phyloP scores from a whole-genome alignment of 2,797 vertebrate genomes.

The Eulemur mongoz region DNA sequence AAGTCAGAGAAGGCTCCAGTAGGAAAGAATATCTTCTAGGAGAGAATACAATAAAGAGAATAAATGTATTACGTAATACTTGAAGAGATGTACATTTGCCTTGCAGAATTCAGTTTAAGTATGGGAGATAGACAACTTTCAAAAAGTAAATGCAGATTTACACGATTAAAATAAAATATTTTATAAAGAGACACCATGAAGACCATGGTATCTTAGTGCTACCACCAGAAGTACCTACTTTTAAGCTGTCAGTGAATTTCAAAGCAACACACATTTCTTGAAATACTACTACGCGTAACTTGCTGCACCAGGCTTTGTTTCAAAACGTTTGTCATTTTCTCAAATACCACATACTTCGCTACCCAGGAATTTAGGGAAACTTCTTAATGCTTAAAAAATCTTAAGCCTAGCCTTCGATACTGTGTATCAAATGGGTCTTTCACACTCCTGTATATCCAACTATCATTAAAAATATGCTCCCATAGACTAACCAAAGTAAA shows the following conservation, averaged over 20 bases:
- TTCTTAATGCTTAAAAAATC: background rate
- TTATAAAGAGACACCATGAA: background rate
- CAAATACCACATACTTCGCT: background rate
- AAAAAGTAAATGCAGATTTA: background rate
- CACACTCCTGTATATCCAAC: background rate
- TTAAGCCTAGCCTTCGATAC: background rate
- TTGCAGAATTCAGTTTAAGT: background rate
- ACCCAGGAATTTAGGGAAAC: background rate
- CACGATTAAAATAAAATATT: constrained; percentile 3
- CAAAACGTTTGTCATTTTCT: constrained; percentile 3
- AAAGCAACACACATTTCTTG: background rate
- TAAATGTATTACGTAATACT: background rate
- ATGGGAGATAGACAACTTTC: background rate
- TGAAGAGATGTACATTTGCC: background rate
- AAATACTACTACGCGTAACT: background rate
- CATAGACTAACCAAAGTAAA: background rate
- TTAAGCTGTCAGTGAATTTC: constrained; percentile 5
- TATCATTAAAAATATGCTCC: background rate
- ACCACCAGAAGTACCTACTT: background rate
- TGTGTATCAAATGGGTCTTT: background rate
- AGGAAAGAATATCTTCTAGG: background rate
- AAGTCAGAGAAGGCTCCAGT: background rate
- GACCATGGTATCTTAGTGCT: background rate
- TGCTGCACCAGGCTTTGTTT: background rate
- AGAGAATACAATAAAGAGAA: background rate